Evolutionary conservation across 2,113 vertebrate genomes (phyloP).

Genomic region (Callorhinus ursinus): DNA sequence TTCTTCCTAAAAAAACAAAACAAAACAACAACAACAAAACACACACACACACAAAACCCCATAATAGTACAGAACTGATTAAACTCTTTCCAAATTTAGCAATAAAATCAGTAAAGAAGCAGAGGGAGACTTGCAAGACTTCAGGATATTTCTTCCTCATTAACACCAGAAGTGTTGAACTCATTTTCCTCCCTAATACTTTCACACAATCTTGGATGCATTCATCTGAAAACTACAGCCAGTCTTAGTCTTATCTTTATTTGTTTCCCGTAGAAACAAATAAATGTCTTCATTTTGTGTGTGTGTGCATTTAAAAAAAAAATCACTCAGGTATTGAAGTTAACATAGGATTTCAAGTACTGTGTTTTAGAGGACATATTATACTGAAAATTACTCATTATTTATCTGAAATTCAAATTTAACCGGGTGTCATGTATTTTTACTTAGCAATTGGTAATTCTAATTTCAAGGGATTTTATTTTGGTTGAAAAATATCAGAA

Average conservation of each 20-base stretch:
- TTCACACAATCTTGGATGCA: not conserved
- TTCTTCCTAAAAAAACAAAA: not conserved
- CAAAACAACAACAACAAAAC: not conserved
- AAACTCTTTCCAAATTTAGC: not conserved
- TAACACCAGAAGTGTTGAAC: not conserved
- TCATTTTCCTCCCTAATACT: not conserved
- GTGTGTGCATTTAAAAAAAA: not conserved
- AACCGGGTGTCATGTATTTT: not conserved
- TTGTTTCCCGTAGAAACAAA: not conserved
- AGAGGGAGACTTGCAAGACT: not conserved
- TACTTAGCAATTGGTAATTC: not conserved
- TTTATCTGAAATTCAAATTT: conserved; percentile 24
- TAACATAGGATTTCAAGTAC: not conserved
- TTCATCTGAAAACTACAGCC: not conserved
- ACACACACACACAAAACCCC: not conserved
- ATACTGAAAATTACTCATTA: not conserved
- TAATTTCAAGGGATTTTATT: not conserved
- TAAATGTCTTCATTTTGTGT: not conserved
- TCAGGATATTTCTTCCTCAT: not conserved
- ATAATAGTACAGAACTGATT: not conserved
- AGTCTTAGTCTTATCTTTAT: not conserved
- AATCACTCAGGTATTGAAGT: not conserved
- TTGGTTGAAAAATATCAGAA: not conserved
- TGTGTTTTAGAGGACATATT: not conserved
- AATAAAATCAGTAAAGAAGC: not conserved